phyloP scores from a whole-genome alignment of 2,888 invertebrate genomes.

The Adelognathus sp. region DNA sequence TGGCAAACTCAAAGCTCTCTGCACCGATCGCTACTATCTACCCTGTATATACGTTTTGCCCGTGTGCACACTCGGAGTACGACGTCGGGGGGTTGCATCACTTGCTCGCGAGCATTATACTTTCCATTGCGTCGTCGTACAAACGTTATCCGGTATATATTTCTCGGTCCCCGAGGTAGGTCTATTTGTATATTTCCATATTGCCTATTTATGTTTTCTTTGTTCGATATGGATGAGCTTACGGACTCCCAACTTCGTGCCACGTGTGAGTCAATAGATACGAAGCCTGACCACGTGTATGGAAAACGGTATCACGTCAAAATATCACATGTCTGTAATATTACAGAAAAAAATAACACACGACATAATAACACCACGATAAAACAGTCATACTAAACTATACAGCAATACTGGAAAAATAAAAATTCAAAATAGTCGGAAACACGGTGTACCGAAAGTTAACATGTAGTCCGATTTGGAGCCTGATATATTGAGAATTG shows the following conservation, averaged over 20 bases:
- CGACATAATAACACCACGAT: no score
- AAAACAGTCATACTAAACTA: no score
- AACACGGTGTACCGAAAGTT: no score
- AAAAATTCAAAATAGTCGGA: no score
- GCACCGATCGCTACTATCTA: conserved; percentile 26
- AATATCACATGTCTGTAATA: no score
- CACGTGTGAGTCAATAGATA: conserved; percentile 47
- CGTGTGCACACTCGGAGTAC: conserved; percentile 6
- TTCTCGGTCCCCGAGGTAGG: conserved; percentile 5
- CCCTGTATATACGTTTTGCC: not conserved
- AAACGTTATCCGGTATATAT: not conserved
- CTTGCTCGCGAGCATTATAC: conserved; percentile 34
- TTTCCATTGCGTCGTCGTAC: conserved; percentile 9
- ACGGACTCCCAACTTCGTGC: not conserved
- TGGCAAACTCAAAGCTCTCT: conserved; percentile 29
- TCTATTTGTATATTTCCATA: conserved; percentile 58
- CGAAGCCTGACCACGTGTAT: conserved; percentile 35
- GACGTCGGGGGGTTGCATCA: conserved; percentile 12
- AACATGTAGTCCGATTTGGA: no score
- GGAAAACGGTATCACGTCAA: conserved; percentile 4
- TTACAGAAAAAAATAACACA: not conserved
- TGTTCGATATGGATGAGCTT: conserved; percentile 9
- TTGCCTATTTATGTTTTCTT: conserved; percentile 58
- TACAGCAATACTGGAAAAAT: no score
- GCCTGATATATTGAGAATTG: no score